Base-by-base conservation (phyloP, 2,113 vertebrate genomes). In the Callaeas wilsoni region DNA sequence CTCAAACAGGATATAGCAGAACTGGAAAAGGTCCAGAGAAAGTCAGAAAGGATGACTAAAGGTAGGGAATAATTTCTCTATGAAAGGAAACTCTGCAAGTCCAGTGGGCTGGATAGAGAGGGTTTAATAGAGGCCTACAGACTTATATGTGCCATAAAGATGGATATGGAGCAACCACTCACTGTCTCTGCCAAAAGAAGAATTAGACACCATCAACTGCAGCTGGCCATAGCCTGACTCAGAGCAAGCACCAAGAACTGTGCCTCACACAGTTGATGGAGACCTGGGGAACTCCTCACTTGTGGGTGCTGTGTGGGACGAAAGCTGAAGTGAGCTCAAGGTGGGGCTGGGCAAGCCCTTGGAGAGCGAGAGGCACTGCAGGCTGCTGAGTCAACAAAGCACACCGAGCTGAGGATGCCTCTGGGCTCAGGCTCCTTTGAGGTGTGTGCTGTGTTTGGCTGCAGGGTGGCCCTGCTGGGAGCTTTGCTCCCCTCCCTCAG, bases 271-370 rank as follows among this genome's bases (percentile, higher is more conserved):
- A 41, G 30, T 3, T 19, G 33, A 1, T 33, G 35, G 21, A 76
- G 39, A 44, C 20, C 47, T 27, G 42, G 18, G 42, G 29, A 74
- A 35, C 8, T 15, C 30, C 7, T 78, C 42, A 25, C 13, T 2
- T 0, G 0, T 19, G 74, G 39, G 4, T 59, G 50, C 29, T 21
- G 18, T 3, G 8, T 30, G 53, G 14, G 39, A 22, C 27, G 16
- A 65, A 91, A 62, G 42, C 55, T 41, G 74, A 20, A 44, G 67
- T 0, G 0, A 15, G 29, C 22, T 86, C 23, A 26, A 69, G 13
- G 41, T 12, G 23, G 39, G 23, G 30, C 44, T 82, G 67, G 46
- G 52, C 30, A 23, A 64, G 35, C 35, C 25, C 37, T 27, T 39
- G 23, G 56, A 67, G 37, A 37, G 37, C 1, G 16, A 69, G 49